These are phyloP conservation scores for Eubucco bourcierii DNA, from an alignment of 2,113 vertebrate genomes.

Conservation along the genomic window DNA sequence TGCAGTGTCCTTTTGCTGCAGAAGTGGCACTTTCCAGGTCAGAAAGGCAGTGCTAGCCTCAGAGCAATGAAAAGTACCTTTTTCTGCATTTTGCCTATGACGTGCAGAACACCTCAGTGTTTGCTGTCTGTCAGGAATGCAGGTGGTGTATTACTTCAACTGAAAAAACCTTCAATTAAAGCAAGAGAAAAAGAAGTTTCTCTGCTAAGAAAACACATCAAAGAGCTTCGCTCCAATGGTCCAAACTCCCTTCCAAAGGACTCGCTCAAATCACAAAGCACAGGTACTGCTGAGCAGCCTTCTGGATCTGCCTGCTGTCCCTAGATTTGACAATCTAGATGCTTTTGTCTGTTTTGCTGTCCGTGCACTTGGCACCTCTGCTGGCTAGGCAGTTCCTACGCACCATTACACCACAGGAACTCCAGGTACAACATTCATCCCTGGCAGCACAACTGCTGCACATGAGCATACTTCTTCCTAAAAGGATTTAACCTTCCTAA, in stretches of 20 bases:
- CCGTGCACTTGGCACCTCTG: constrained; percentile 1
- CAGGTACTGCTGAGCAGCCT: background rate
- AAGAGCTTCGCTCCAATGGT: background rate
- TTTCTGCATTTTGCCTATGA: background rate
- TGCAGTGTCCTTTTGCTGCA: background rate
- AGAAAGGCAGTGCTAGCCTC: background rate
- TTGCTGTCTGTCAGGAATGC: background rate
- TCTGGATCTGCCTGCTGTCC: background rate
- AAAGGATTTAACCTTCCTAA: no score
- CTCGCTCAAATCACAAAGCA: background rate
- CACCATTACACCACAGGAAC: constrained; percentile 8
- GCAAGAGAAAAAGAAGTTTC: background rate
- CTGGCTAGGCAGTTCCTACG: constrained; percentile 15
- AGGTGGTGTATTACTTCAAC: background rate
- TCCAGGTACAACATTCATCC: background rate
- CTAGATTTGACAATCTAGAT: background rate
- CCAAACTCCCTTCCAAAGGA: background rate
- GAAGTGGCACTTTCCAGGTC: background rate
- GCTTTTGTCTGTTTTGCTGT: background rate
- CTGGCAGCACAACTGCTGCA: background rate
- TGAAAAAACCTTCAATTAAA: background rate
- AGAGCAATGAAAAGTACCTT: background rate
- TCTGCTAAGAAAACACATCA: background rate
- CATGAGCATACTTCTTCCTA: background rate
- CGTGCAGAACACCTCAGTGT: background rate